phyloP scores from a whole-genome alignment of 2,888 invertebrate species.

The Heteromyza rotundicornis region DNA sequence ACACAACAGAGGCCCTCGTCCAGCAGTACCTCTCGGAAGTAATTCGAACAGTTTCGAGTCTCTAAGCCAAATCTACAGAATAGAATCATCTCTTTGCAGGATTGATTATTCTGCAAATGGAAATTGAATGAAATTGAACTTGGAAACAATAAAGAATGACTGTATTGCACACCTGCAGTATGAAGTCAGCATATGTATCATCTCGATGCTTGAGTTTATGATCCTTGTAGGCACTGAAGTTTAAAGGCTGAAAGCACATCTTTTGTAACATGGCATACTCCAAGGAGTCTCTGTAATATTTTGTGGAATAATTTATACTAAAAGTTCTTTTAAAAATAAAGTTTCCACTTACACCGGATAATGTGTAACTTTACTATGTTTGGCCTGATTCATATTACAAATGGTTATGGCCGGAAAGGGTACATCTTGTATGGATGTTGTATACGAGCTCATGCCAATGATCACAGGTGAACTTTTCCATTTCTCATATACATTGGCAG shows the following conservation, averaged over 20 bases:
- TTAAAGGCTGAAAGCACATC: conserved; percentile 39
- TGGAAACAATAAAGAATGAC: too few relatives aligned
- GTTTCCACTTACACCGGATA: conserved; percentile 35
- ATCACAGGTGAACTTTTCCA: conserved; percentile 79
- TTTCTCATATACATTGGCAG: conserved; percentile 73
- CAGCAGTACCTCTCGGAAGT: conserved; percentile 77
- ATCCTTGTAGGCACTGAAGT: conserved; percentile 37
- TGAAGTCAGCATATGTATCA: conserved; percentile 44
- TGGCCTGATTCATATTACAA: conserved; percentile 84
- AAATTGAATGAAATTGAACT: too few relatives aligned
- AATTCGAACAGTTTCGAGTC: conserved; percentile 68
- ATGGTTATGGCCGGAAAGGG: conserved; percentile 86
- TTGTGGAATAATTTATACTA: too few relatives aligned
- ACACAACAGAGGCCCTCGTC: conserved; percentile 86
- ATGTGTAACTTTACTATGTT: conserved; percentile 62
- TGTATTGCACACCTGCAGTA: too few relatives aligned
- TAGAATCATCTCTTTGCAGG: conserved; percentile 74
- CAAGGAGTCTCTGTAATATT: conserved; percentile 70
- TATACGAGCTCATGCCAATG: conserved; percentile 74
- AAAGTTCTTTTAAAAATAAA: too few relatives aligned
- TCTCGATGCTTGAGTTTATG: conserved; percentile 25
- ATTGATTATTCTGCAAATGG: too few relatives aligned
- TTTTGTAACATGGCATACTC: conserved; percentile 57
- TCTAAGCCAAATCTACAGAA: conserved; percentile 72
- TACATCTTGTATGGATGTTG: conserved; percentile 69